A percentile compares a stretch with the other conserved stretches of the same genome.
phyloP scores from a whole-genome alignment of 2,888 invertebrate genomes.

The Agriopis leucophaearia region DNA sequence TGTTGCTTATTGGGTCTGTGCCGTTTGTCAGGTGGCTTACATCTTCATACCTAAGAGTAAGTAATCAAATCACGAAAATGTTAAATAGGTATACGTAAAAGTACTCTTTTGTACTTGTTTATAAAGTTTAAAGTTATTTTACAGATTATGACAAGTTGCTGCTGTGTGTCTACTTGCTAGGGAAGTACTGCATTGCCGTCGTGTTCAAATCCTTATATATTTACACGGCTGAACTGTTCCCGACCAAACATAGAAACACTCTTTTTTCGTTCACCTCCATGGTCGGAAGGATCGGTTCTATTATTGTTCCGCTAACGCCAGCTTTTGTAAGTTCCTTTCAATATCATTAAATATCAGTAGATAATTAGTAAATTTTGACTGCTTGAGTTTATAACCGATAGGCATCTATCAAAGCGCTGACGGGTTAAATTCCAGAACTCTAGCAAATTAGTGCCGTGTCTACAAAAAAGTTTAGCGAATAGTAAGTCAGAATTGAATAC shows the following conservation, averaged over 20 bases:
- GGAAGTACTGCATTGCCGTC: conserved; percentile 86
- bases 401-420: too few species aligned
- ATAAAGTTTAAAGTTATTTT: not conserved
- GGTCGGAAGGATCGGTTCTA: conserved; percentile 88
- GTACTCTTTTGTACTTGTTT: not conserved
- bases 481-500: too few species aligned
- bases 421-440: too few species aligned
- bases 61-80: not conserved
- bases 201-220: conserved; percentile 87
- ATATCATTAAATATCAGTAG: too few species aligned
- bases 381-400: too few species aligned
- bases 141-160: conserved; percentile 53
- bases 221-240: conserved; percentile 89
- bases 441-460: too few species aligned
- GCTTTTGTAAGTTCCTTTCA: conserved; percentile 77
- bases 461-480: too few species aligned
- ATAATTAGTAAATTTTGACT: too few species aligned
- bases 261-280: conserved; percentile 88
- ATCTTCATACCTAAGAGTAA: conserved; percentile 82
- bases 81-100: not conserved
- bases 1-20: conserved; percentile 85
- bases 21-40: conserved; percentile 84
- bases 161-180: conserved; percentile 83
- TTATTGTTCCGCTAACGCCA: conserved; percentile 88
- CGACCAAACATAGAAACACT: conserved; percentile 87